These are phyloP conservation scores for Drosophila differens DNA, from an alignment of 2,888 invertebrate genomes.

Conservation along the genomic window DNA sequence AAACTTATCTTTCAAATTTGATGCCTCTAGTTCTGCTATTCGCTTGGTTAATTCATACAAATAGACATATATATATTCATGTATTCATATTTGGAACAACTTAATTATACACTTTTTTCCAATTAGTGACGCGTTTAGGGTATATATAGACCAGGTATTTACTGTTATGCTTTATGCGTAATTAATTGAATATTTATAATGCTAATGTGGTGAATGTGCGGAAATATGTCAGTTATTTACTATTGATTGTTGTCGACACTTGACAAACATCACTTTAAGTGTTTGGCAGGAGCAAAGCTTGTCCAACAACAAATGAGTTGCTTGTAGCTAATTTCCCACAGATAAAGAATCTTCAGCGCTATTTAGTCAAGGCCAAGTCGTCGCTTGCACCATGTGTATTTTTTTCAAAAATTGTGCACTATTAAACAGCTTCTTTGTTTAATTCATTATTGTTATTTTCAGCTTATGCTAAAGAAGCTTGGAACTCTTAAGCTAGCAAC, in stretches of 20 bases:
- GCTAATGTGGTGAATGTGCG: constrained; percentile 77
- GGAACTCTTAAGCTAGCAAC: constrained; percentile 48
- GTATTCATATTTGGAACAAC: neutral
- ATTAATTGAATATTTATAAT: constrained; percentile 75
- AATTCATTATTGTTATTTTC: constrained; percentile 44
- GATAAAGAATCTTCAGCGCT: constrained; percentile 37
- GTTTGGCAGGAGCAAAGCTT: constrained; percentile 40
- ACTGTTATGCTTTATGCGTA: constrained; percentile 58
- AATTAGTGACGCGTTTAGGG: neutral
- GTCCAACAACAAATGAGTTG: constrained; percentile 2
- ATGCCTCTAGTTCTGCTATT: neutral
- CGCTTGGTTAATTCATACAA: neutral
- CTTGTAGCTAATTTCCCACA: constrained; percentile 28
- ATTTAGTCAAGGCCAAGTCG: constrained; percentile 29
- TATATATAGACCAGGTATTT: neutral
- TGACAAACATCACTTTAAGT: constrained; percentile 62
- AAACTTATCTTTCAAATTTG: neutral
- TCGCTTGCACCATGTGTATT: constrained; percentile 38
- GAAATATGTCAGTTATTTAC: constrained; percentile 72
- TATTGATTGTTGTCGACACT: constrained; percentile 70
- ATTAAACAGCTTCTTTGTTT: constrained; percentile 42
- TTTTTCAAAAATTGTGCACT: constrained; percentile 37
- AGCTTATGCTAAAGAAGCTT: constrained; percentile 54
- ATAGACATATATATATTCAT: neutral
- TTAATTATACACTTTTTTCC: neutral